These are phyloP conservation scores for Bubalus kerabau DNA, from an alignment of 2,113 vertebrate species.

Conservation along the genomic window DNA sequence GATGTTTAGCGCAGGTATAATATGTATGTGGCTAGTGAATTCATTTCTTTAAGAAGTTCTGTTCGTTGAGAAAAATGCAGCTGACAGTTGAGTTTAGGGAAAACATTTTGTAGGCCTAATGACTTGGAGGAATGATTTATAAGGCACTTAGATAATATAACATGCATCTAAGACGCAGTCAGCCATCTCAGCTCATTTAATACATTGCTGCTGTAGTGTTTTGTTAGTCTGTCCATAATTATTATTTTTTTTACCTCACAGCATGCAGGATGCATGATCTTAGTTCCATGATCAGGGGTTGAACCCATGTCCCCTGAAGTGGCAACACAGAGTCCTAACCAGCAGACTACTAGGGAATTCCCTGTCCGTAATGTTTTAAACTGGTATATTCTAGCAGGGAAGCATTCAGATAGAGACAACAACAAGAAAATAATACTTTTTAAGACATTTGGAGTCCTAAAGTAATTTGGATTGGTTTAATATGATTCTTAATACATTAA, in stretches of 20 bases:
- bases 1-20: background rate
- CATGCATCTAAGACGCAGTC: background rate
- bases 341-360: background rate
- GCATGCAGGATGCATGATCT: background rate
- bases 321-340: background rate
- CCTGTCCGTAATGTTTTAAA: background rate
- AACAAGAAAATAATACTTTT: background rate
- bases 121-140: background rate
- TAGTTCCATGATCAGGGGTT: background rate
- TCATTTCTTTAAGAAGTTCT: background rate
- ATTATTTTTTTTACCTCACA: background rate
- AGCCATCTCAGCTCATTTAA: background rate
- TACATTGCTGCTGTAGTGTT: background rate
- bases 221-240: background rate
- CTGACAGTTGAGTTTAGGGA: background rate
- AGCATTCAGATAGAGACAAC: background rate
- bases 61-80: background rate
- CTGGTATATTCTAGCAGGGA: background rate
- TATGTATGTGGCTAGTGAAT: background rate
- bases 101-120: background rate
- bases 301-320: background rate
- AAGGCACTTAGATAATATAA: background rate
- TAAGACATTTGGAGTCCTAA: background rate
- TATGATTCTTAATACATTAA: background rate
- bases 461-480: background rate